Evolutionary conservation across 2,797 vertebrate genomes (phyloP).

Genomic region (Gymnothorax reevesii): DNA sequence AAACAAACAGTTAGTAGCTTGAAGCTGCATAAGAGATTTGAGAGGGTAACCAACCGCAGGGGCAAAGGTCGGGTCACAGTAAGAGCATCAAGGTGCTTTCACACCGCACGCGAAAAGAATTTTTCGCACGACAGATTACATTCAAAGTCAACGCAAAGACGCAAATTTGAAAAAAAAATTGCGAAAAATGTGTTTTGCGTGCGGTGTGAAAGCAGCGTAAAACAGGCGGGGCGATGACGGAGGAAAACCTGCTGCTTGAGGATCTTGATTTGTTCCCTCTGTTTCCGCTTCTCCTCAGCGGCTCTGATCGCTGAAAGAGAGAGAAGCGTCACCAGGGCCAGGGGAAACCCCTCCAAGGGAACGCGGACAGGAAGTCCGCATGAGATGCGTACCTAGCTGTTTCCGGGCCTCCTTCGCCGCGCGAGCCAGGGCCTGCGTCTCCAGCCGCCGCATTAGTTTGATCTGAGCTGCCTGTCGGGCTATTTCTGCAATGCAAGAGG

Average conservation of each 20-base stretch:
- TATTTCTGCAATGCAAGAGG: constrained; percentile 79
- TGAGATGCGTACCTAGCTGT: constrained; percentile 80
- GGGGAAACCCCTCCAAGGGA: too few species aligned
- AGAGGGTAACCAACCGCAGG: constrained; percentile 20
- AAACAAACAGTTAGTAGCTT: constrained; percentile 26
- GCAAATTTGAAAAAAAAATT: too few species aligned
- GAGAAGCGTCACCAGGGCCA: background rate
- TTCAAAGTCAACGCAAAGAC: too few species aligned
- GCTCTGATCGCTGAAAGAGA: constrained; percentile 84
- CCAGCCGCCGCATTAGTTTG: constrained; percentile 90
- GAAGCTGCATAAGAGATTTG: background rate
- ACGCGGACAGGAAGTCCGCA: constrained; percentile 22
- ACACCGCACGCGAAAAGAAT: too few species aligned
- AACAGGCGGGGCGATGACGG: constrained; percentile 10
- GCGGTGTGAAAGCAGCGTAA: background rate
- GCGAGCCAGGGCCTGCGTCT: constrained; percentile 89
- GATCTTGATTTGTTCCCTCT: constrained; percentile 94
- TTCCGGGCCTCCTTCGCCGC: constrained; percentile 93
- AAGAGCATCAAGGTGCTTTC: too few species aligned
- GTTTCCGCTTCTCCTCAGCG: constrained; percentile 89
- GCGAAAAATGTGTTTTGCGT: too few species aligned
- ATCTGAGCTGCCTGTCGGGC: constrained; percentile 93
- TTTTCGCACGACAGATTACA: too few species aligned
- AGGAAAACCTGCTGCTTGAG: constrained; percentile 89
- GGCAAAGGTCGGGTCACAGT: background rate